Evolutionary conservation across 2,113 vertebrate species (phyloP), one percentile per base, ranked within the genome.

Genomic region (Arizona elegans): DNA sequence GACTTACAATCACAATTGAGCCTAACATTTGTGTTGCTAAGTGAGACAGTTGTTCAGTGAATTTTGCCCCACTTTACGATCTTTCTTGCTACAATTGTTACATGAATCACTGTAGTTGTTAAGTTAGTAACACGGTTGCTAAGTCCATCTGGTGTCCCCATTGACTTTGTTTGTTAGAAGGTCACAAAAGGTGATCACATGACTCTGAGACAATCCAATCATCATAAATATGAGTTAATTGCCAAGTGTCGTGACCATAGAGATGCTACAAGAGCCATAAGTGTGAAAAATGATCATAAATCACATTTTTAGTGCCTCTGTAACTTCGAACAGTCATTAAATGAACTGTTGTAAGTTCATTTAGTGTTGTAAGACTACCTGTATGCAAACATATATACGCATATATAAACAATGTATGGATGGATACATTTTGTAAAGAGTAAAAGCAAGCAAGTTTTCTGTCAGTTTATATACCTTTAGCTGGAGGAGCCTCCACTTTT

Each of bases 381-480:
- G 86, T 24, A 12, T 75, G 43, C 0, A 1, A 43, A 70, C 93
- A 24, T 87, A 38, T 88, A 55, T 2, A 15, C 92, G 93, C 29
- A 3, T 2, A 85, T 13, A 3, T 47, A 0, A 81, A 13, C 4
- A 89, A 33, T 29, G 92, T 89, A 93, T 56, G 90, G 15, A 91
- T 43, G 90, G 8, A 33, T 23, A 29, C 13, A 93, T 2, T 81
- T 54, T 95, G 70, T 26, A 92, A 90, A 92, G 62, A 94, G 91
- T 88, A 26, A 93, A 86, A 23, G 87, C 59, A 50, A 81, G 53
- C 93, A 92, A 95, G 86, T 26, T 85, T 26, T 54, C 65, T 53
- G 94, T 86, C 19, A 92, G 29, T 38, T 86, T 89, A 93, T 96
- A 93, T 98, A 98, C 98, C 97, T 98, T 97, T 98, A 93, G 92